Evolutionary conservation across 2,797 vertebrate genomes (phyloP), one percentile per base, ranked within the genome.

Genomic region (Nothura maculosa): DNA sequence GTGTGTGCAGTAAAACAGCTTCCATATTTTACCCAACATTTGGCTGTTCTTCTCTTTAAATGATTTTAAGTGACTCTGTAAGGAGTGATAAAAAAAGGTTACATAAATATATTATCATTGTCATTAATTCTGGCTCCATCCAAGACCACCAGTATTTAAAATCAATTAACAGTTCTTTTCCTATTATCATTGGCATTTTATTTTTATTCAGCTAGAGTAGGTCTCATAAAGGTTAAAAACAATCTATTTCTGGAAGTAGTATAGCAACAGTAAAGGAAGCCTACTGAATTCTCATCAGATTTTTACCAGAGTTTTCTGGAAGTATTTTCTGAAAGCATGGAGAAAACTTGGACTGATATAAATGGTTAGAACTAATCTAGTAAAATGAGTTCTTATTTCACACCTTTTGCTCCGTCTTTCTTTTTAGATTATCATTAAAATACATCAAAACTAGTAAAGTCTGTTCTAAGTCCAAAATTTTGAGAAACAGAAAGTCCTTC

Each of bases 111-210:
- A 69, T 36, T 86, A 83, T 52, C 86, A 57, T 66, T 92, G 89
- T 94, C 90, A 92, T 92, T 81, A 30, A 93, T 85, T 50, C 27
- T 94, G 93, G 94, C 93, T 70, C 25, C 32, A 5, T 30, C 68
- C 55, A 30, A 81, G 95, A 90, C 92, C 90, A 91, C 93, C 92
- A 76, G 84, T 48, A 79, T 95, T 94, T 93, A 89, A 94, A 96
- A 94, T 81, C 93, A 90, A 94, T 96, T 96, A 96, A 69, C 79
- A 92, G 79, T 18, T 89, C 81, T 78, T 90, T 78, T 79, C 89
- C 92, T 94, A 69, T 96, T 95, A 92, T 94, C 86, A 68, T 94
- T 95, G 93, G 94, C 84, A 79, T 73, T 85, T 85, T 60, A 4
- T 66, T 67, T 87, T 34, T 34, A 66, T 55, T 64, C 90, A 57